Base-by-base conservation (phyloP, 2,797 vertebrate species). In the Sebastes diploproa region DNA sequence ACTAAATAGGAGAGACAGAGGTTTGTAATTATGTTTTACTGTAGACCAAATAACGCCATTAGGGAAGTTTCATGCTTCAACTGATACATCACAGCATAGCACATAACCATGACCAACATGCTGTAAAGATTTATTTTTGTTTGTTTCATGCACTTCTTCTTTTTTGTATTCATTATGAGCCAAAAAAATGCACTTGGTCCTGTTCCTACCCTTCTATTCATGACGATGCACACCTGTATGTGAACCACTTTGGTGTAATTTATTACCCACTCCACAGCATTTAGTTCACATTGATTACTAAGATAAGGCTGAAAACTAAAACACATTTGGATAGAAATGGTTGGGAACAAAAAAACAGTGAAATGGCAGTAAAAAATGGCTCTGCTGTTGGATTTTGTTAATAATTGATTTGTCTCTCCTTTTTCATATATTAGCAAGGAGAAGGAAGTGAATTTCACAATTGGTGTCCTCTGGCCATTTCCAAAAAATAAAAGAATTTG, bases 391-490 rank as follows among this genome's bases (percentile, higher is more conserved):
- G 66, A 74, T 73, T 77, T 73, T 56, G 72, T 81, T 71, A 86
- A 84, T 84, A 83, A 80, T 75, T 69, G 12, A 79, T 81, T 75
- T 58, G 2, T 66, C 62, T 69, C 7, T 70, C 4, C 36, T 72
- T 83, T 66, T 66, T 65, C 22, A 56, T 63, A 78, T 84, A 82
- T 74, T 30, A 77, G 34, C 55, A 46, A 27, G 6, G 36, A 60
- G 18, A 23, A 30, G 11, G 34, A 68, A 72, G 61, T 32, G 65
- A 50, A 34, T 74, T 68, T 71, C 59, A 68, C 52, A 62, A 18
- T 55, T 18, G 16, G 1, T 77, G 68, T 76, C 76, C 76, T 16
- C 16, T 70, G 46, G 72, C 22, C 20, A 64, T 25, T 60, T 7
- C 18, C 7, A 22, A 20, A 83, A 66, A 36, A 29, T 6, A 36